Evolutionary conservation across 2,797 vertebrate genomes (phyloP).

Genomic region (Anguilla anguilla): DNA sequence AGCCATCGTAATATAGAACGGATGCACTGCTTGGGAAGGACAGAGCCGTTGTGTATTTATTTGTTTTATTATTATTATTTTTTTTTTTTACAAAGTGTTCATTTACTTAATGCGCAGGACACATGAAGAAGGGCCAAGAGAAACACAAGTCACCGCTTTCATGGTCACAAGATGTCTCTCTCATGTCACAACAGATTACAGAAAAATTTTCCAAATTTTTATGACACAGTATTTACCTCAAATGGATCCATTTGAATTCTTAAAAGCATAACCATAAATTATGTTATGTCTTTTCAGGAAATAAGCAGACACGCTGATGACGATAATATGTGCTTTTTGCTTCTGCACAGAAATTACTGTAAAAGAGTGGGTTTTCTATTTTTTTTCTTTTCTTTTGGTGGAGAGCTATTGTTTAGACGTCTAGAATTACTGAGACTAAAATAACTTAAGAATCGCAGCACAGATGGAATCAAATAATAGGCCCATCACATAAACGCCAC

Average conservation of each 20-base stretch:
- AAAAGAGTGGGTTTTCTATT: neutral
- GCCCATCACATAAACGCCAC: neutral
- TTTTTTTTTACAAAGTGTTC: neutral
- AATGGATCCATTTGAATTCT: neutral
- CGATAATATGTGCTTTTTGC: neutral
- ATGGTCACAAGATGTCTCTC: neutral
- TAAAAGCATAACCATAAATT: neutral
- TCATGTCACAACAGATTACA: neutral
- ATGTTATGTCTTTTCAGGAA: neutral
- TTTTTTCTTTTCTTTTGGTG: neutral
- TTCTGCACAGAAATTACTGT: neutral
- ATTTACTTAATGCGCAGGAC: neutral
- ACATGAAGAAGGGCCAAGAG: neutral
- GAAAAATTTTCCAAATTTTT: neutral
- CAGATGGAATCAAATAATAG: conserved; percentile 3
- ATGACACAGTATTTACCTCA: neutral
- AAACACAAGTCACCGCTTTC: neutral
- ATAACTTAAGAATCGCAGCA: neutral
- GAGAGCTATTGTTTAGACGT: neutral
- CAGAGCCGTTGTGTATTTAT: neutral
- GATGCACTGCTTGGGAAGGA: neutral
- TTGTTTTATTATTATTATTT: neutral
- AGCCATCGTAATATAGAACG: neutral
- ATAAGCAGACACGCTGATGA: neutral
- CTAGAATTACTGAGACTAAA: neutral